These are phyloP conservation scores for Parazoanthus atlanticus DNA, from an alignment of 92 coral and sea anemone genomes.

Conservation along the genomic window DNA sequence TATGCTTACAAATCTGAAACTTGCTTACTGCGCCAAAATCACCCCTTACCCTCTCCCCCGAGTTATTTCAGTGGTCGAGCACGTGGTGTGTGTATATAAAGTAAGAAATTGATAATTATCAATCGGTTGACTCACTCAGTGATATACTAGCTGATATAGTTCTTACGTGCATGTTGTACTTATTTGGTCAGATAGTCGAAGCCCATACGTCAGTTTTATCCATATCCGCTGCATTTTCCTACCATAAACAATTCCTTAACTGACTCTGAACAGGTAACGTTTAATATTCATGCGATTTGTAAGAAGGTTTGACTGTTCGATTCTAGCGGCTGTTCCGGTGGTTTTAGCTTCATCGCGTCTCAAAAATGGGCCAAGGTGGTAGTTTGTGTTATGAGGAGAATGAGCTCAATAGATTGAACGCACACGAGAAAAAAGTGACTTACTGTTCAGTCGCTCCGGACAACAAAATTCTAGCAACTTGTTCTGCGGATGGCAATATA, in stretches of 20 bases:
- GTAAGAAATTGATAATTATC: not conserved
- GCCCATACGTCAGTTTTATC: not conserved
- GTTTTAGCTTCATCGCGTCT: not conserved
- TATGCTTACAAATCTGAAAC: too few species aligned
- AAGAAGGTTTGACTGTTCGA: not conserved
- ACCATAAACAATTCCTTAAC: not conserved
- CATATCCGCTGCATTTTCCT: not conserved
- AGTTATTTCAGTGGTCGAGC: not conserved
- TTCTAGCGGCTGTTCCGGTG: not conserved
- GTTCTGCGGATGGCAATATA: conserved; percentile 84
- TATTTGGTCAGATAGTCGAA: not conserved
- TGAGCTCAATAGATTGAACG: conserved; percentile 58
- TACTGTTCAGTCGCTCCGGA: conserved; percentile 79
- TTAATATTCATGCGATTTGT: conserved; percentile 12
- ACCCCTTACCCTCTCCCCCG: not conserved
- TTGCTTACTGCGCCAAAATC: too few species aligned
- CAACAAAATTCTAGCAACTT: conserved; percentile 81
- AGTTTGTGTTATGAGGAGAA: conserved; percentile 68
- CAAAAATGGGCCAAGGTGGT: conserved; percentile 70
- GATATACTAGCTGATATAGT: too few species aligned
- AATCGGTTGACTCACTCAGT: not conserved
- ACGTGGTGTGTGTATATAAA: too few species aligned
- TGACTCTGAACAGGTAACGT: not conserved
- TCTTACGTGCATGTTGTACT: not conserved
- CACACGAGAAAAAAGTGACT: conserved; percentile 71